Evolutionary conservation across 2,113 vertebrate genomes (phyloP).

Genomic region (Thunnus thynnus): DNA sequence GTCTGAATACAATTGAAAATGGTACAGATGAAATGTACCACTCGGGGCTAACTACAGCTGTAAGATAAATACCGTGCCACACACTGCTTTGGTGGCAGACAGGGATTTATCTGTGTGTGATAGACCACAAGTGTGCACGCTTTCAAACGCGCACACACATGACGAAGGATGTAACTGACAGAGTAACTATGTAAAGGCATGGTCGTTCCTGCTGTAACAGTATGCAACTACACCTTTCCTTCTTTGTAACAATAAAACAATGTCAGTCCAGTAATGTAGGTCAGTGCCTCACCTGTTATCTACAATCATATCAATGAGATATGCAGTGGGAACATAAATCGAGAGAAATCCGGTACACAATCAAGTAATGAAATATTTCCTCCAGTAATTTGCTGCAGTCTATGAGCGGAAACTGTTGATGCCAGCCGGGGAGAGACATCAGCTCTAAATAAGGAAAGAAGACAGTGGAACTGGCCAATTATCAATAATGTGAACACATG

Average conservation of each 20-base stretch:
- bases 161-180: slow-evolving; percentile 3
- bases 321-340: background rate
- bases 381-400: background rate
- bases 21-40: slow-evolving; percentile 75
- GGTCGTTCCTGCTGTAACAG: background rate
- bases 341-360: background rate
- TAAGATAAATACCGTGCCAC: slow-evolving; percentile 73
- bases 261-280: background rate
- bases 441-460: slow-evolving; percentile 10
- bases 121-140: slow-evolving; percentile 19
- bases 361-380: background rate
- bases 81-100: slow-evolving; percentile 56
- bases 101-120: slow-evolving; percentile 57
- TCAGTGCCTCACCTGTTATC: slow-evolving; percentile 15
- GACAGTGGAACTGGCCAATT: slow-evolving; percentile 1
- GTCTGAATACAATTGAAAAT: slow-evolving; percentile 71
- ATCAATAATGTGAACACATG: slow-evolving; percentile 19
- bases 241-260: slow-evolving; percentile 16
- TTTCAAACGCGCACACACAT: slow-evolving; percentile 19
- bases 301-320: slow-evolving; percentile 2
- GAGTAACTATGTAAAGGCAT: slow-evolving; percentile 1
- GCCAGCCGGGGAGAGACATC: background rate
- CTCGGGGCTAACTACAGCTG: slow-evolving; percentile 73
- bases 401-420: background rate
- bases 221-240: slow-evolving; percentile 24